Evolutionary conservation across 1,140 invertebrate genomes (phyloP).

Genomic region (Varroa destructor): DNA sequence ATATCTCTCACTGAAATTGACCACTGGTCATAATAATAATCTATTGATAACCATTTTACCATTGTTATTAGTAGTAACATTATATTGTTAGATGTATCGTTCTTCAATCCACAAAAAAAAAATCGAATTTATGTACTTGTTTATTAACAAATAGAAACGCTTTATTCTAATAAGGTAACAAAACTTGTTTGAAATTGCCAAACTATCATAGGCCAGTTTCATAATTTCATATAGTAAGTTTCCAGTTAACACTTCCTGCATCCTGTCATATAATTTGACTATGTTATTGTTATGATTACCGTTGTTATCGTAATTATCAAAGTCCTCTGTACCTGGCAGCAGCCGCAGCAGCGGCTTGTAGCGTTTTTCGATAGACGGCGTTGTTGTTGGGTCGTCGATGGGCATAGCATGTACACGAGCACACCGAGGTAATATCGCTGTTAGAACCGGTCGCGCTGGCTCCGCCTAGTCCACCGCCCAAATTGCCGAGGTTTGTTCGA

Average conservation of each 20-base stretch:
- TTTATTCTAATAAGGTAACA: too few relatives aligned
- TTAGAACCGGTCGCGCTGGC: constrained; percentile 38
- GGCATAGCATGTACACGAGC: constrained; percentile 64
- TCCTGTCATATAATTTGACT: not conserved
- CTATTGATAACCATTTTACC: too few relatives aligned
- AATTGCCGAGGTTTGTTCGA: constrained; percentile 38
- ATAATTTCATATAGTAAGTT: too few relatives aligned
- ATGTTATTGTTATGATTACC: not conserved
- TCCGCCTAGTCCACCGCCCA: constrained; percentile 42
- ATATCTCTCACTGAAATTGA: too few relatives aligned
- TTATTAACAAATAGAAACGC: too few relatives aligned
- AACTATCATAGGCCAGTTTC: too few relatives aligned
- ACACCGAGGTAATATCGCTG: constrained; percentile 59
- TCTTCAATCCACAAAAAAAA: too few relatives aligned
- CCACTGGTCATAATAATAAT: too few relatives aligned
- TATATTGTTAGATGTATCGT: too few relatives aligned
- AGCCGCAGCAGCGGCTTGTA: constrained; percentile 18
- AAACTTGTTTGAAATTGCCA: too few relatives aligned
- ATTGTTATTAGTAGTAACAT: too few relatives aligned
- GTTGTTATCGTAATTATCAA: not conserved
- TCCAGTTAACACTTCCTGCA: not conserved
- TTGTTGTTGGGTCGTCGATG: constrained; percentile 27
- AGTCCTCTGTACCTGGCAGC: not conserved
- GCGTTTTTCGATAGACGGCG: constrained; percentile 16
- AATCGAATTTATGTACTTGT: too few relatives aligned